Conservation (phyloP, 2,888 invertebrate species). For the Scaeva pyrastri region DNA sequence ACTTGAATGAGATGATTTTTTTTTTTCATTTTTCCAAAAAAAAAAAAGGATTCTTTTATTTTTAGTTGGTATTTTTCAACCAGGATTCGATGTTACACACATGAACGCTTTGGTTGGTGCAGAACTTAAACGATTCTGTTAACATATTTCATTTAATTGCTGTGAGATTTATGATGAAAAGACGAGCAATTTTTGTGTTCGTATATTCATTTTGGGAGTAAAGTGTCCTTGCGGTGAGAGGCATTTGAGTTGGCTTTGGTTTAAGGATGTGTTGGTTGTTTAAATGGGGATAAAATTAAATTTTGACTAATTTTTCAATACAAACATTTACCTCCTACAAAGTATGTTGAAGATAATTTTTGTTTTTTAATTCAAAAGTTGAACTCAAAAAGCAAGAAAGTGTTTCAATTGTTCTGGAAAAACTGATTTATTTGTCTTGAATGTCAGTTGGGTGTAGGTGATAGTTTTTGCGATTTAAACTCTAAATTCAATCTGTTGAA, state of each 20-base stretch:
- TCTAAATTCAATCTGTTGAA: too few species aligned
- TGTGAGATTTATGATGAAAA: slow-evolving; percentile 54
- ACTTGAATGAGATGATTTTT: slow-evolving; percentile 69
- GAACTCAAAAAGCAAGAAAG: too few species aligned
- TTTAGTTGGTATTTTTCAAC: slow-evolving; percentile 33
- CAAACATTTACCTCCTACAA: too few species aligned
- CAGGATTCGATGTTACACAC: slow-evolving; percentile 72
- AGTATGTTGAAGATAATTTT: too few species aligned
- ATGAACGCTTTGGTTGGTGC: slow-evolving; percentile 75
- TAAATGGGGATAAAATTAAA: slow-evolving; percentile 5
- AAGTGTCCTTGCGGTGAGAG: slow-evolving; percentile 40
- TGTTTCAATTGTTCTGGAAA: too few species aligned
- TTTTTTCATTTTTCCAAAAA: slow-evolving; percentile 33
- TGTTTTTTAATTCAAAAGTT: too few species aligned
- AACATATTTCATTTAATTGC: slow-evolving; percentile 74
- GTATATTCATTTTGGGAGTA: background rate
- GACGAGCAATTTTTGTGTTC: slow-evolving; percentile 35
- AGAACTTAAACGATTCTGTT: slow-evolving; percentile 71
- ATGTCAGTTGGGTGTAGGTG: too few species aligned
- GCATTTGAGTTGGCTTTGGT: slow-evolving; percentile 31
- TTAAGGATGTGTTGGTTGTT: slow-evolving; percentile 15
- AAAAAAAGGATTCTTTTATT: background rate
- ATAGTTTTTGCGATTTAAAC: too few species aligned
- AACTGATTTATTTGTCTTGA: too few species aligned
- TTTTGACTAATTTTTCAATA: background rate